Percentiles rank a stretch among this genome's conserved stretches.
phyloP scores from a whole-genome alignment of 2,113 vertebrate genomes.

The Sialia sialis region DNA sequence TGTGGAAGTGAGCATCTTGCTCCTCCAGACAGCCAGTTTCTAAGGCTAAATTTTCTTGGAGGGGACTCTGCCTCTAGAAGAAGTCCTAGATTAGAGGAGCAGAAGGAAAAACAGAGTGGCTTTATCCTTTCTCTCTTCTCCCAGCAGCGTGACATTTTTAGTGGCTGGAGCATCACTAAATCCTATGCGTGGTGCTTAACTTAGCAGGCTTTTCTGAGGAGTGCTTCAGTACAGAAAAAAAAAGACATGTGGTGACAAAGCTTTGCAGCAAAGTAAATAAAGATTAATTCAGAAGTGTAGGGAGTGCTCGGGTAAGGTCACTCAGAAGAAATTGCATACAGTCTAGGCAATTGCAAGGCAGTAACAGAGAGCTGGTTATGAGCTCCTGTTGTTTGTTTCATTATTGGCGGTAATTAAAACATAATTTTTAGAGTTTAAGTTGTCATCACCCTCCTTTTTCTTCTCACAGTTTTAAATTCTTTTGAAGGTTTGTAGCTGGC shows the following conservation, averaged over 20 bases:
- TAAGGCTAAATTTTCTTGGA: background rate
- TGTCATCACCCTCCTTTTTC: background rate
- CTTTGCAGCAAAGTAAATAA: constrained; percentile 38
- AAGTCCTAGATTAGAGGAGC: background rate
- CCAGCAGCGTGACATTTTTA: background rate
- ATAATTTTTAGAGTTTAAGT: background rate
- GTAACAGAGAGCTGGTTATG: background rate
- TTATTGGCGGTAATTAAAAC: background rate
- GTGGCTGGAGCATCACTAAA: background rate
- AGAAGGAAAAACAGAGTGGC: background rate
- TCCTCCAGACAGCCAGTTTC: background rate
- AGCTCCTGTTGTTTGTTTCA: background rate
- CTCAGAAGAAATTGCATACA: background rate
- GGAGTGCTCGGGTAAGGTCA: background rate
- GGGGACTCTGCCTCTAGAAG: background rate
- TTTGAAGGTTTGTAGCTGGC: background rate
- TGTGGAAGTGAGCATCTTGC: background rate
- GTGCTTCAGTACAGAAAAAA: background rate
- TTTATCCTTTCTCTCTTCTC: background rate
- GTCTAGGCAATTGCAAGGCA: background rate
- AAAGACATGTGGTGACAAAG: background rate
- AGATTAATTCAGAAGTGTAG: constrained; percentile 24
- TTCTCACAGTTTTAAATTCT: background rate
- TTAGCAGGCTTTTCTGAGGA: background rate
- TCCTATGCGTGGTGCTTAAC: background rate